Conservation (phyloP, 1,140 invertebrate genomes). For the Lordiphosa clarofinis region DNA sequence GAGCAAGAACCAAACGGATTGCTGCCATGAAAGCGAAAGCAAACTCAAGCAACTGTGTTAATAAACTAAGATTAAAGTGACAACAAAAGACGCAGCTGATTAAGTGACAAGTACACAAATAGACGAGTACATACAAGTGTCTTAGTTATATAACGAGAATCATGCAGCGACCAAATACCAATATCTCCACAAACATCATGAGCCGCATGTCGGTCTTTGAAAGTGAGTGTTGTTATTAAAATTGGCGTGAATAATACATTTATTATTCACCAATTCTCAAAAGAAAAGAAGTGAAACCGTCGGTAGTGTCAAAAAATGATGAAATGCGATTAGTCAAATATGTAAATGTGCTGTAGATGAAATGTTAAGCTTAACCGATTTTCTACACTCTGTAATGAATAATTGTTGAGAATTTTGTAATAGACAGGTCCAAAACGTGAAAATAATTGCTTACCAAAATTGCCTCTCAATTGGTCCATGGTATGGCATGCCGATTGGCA, state of each 20-base stretch:
- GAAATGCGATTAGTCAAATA: too few species aligned
- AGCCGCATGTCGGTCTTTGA: slow-evolving; percentile 73
- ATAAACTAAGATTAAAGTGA: slow-evolving; percentile 2
- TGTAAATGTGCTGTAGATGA: too few species aligned
- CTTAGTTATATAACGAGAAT: slow-evolving; percentile 7
- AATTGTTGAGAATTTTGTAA: too few species aligned
- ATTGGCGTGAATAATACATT: neutral
- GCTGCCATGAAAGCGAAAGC: slow-evolving; percentile 32
- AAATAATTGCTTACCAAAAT: too few species aligned
- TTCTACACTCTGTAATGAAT: too few species aligned
- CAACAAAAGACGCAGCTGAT: too few species aligned
- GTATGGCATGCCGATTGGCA: too few species aligned
- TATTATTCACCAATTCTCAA: neutral
- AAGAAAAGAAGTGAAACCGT: slow-evolving; percentile 12
- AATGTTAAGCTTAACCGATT: too few species aligned
- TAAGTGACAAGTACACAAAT: neutral
- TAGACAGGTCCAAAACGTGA: too few species aligned
- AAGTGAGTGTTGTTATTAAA: slow-evolving; percentile 50
- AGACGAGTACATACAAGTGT: neutral
- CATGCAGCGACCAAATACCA: slow-evolving; percentile 65
- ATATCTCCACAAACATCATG: slow-evolving; percentile 68
- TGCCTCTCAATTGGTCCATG: too few species aligned
- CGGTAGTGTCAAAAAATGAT: too few species aligned
- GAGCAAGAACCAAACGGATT: slow-evolving; percentile 44
- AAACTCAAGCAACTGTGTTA: slow-evolving; percentile 5